Evolutionary conservation across 2,888 invertebrate species (phyloP).

Genomic region (Prosapia bicincta): DNA sequence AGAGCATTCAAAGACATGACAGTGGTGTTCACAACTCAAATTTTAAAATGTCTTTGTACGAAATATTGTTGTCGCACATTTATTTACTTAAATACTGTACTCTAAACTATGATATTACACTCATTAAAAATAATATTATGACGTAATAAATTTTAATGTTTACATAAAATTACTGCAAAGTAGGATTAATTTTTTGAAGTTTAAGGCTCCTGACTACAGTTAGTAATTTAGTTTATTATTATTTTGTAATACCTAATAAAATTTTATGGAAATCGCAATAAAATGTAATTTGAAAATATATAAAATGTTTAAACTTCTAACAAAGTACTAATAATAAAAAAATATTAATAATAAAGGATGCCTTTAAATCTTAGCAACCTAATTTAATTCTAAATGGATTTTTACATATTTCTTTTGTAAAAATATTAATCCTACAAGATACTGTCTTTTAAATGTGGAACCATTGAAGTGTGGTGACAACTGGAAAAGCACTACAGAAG

Average conservation of each 20-base stretch:
- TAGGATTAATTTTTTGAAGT: neutral
- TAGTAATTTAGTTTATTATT: neutral
- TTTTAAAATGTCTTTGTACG: neutral
- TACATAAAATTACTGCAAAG: neutral
- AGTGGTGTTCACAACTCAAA: neutral
- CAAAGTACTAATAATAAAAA: too few species aligned
- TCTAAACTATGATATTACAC: neutral
- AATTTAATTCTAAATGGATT: neutral
- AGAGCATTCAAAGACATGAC: conserved; percentile 14
- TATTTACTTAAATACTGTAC: neutral
- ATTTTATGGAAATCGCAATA: too few species aligned
- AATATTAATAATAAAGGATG: neutral
- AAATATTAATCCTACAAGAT: conserved; percentile 15
- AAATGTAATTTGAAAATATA: too few species aligned
- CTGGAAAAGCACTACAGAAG: neutral
- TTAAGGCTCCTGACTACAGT: neutral
- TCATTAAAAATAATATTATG: neutral
- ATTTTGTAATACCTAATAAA: neutral
- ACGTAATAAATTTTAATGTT: neutral
- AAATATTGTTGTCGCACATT: neutral
- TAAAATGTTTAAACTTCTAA: neutral
- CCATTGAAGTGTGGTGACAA: conserved; percentile 17
- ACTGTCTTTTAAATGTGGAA: conserved; percentile 23
- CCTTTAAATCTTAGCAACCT: neutral
- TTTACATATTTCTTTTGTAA: neutral